These are phyloP conservation scores for Urosaurus nigricauda DNA, from an alignment of 2,797 vertebrate genomes.

Conservation along the genomic window DNA sequence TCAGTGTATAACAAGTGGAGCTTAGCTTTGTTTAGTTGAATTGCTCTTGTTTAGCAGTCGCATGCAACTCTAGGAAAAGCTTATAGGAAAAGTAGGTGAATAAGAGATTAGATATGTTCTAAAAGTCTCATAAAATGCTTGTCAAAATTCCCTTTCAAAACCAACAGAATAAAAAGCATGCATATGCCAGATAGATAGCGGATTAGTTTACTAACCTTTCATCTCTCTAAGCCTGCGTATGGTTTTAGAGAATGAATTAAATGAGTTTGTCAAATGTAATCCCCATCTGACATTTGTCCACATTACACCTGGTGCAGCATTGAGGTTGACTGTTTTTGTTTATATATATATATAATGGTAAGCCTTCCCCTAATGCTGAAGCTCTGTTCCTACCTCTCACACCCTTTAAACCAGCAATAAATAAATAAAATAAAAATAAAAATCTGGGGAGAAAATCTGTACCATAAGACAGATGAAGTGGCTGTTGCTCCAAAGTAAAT, in stretches of 20 bases:
- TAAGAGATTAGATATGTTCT: conserved; percentile 27
- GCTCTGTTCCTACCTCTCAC: not conserved
- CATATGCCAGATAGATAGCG: not conserved
- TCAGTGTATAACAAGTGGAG: conserved; percentile 35
- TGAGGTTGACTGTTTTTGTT: not conserved
- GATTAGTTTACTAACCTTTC: conserved; percentile 37
- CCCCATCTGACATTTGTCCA: conserved; percentile 34
- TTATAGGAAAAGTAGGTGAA: conserved; percentile 11
- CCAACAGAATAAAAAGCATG: conserved; percentile 11
- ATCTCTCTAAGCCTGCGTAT: conserved; percentile 3
- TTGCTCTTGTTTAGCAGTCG: not conserved
- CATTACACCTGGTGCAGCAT: conserved; percentile 8
- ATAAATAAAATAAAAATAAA: too few species aligned
- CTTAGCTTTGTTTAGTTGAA: conserved; percentile 31
- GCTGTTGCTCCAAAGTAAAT: not conserved
- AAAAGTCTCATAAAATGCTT: conserved; percentile 29
- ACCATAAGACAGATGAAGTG: conserved; percentile 24
- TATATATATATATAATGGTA: not conserved
- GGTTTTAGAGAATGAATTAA: conserved; percentile 21
- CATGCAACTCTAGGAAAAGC: not conserved
- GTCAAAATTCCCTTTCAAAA: conserved; percentile 35
- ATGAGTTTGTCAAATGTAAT: conserved; percentile 21
- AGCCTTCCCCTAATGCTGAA: not conserved
- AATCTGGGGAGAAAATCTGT: not conserved
- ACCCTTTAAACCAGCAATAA: not conserved